Evolutionary conservation across 30 jellyfish, hydroid and myxozoan genomes (phyloP), one percentile per base, ranked within the genome.

Genomic region (Hydra vulgaris): DNA sequence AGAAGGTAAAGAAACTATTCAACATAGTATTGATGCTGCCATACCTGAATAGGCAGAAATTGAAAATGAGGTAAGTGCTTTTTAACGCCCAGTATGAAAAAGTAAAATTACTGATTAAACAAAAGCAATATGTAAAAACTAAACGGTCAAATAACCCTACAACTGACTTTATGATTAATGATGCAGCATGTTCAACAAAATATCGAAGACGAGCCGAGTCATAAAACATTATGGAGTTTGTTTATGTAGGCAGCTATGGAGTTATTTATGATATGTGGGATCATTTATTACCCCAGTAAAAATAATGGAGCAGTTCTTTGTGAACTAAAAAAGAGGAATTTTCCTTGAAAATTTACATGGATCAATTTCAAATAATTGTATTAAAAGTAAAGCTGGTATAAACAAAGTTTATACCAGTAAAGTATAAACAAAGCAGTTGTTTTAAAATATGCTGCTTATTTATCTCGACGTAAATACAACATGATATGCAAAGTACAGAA

Each of bases 401-500:
- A 77, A n/a, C n/a, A n/a, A n/a, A n/a, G n/a, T n/a, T n/a, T n/a
- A n/a, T n/a, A n/a, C n/a, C n/a, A n/a, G n/a, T n/a, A n/a, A n/a
- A n/a, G n/a, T n/a, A n/a, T n/a, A n/a, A n/a, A 25, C 25, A 76
- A 53, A 53, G 84, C 79, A n/a, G n/a, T n/a, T n/a, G n/a, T n/a
- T 7, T 17, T 25, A 7, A 76, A 26, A 53, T 76, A 76, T 76
- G 26, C 17, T 25, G 8, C 3, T 22, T 76, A 1, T 76, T 53
- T 25, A 53, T 76, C 84, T 3, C 25, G 82, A 18, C 78, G n/a
- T n/a, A n/a, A 76, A 25, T 76, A 76, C 19, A 25, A 26, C 19
- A 25, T 76, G 80, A 20, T 25, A n/a, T 76, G 84, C 79, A 76
- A 76, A 76, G 23, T 76, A 8, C 84, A 76, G n/a, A 53, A 76